Evolutionary conservation across 2,797 vertebrate genomes (phyloP), one percentile per base, ranked within the genome.

Genomic region (Helarctos malayanus): DNA sequence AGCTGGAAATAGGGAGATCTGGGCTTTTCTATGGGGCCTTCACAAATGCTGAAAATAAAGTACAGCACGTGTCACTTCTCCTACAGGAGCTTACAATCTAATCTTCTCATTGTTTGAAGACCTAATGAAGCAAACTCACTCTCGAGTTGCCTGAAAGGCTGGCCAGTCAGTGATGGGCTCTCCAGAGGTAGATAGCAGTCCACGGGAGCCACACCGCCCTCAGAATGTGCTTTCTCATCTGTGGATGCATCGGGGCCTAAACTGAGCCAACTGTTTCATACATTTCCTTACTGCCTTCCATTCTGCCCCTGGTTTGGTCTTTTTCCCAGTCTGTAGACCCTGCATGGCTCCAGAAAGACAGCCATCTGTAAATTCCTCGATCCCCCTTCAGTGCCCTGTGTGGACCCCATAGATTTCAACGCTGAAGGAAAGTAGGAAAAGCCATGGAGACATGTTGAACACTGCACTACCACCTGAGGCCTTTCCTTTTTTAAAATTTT

Each of bases 401-500:
- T 65, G 41, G 49, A 47, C 18, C 12, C 71, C 78, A 41, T 14
- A 35, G 27, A 81, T 49, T 90, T 89, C 16, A 41, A 85, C 4
- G 41, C 65, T 63, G 49, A 89, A 94, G 32, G 13, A 73, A 87
- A 57, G 16, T 7, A 69, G 76, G 15, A 75, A 78, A 88, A 56
- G 27, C 35, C 32, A 10, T 3, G 7, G 35, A 90, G 65, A 49
- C 16, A 35, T 21, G 29, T 73, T 76, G 49, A 84, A 65, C 35
- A 25, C n/a, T 52, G 1, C 21, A 8, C 16, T 68, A 19, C 41
- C 19, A 56, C 79, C 54, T n/a, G 71, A 93, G 63, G 69, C n/a
- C 32, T 87, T 96, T 95, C 23, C n/a, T 75, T 84, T 83, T 32
- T 84, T 47, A 16, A n/a, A 47, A 32, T 52, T 75, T 89, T 96